phyloP scores from a whole-genome alignment of 2,797 vertebrate species.

The Strix occidentalis region DNA sequence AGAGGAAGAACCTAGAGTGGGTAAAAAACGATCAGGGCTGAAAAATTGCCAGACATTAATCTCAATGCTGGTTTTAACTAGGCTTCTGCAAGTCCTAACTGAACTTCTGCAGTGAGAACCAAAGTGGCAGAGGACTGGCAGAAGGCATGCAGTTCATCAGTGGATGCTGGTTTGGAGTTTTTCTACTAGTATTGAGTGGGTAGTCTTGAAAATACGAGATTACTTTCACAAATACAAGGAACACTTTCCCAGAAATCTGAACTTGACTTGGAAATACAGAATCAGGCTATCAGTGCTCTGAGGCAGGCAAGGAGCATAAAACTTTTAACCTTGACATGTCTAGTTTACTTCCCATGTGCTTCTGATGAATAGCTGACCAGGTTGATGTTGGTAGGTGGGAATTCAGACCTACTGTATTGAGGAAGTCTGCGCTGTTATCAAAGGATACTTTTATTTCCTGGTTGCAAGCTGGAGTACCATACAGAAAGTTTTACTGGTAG shows the following conservation, averaged over 20 bases:
- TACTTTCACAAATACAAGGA: not conserved
- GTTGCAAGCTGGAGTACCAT: not conserved
- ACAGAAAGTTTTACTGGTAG: not conserved
- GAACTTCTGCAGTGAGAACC: not conserved
- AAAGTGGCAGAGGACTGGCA: not conserved
- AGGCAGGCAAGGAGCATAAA: not conserved
- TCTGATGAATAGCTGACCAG: not conserved
- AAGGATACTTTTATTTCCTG: not conserved
- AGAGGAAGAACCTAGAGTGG: not conserved
- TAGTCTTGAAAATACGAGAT: not conserved
- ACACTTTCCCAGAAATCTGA: not conserved
- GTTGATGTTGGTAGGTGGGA: not conserved
- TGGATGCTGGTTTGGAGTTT: not conserved
- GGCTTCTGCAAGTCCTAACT: not conserved
- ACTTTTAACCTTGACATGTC: not conserved
- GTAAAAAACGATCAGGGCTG: not conserved
- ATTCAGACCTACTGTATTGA: not conserved
- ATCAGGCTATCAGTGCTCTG: not conserved
- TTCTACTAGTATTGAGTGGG: not conserved
- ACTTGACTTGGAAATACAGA: not conserved
- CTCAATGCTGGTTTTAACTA: not conserved
- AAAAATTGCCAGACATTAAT: not conserved
- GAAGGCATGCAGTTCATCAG: not conserved
- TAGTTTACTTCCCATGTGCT: not conserved
- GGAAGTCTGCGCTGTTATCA: not conserved